Evolutionary conservation across 1,140 invertebrate species (phyloP).

Genomic region (Periplaneta americana): DNA sequence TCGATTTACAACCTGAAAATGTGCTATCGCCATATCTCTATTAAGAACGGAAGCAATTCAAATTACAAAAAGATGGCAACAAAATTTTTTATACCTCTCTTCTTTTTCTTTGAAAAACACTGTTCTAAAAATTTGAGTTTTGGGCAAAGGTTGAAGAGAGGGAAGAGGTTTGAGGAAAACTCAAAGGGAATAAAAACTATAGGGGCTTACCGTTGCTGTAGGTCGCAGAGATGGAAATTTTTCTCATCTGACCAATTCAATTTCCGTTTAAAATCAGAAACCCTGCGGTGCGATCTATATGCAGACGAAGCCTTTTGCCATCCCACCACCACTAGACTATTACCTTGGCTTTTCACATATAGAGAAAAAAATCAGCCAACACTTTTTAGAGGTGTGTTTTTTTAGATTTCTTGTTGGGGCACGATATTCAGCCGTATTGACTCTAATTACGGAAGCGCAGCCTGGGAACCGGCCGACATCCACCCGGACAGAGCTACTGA

Average conservation of each 20-base stretch:
- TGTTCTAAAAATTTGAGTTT: background rate
- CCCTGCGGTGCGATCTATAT: background rate
- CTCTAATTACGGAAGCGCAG: background rate
- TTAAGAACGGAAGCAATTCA: background rate
- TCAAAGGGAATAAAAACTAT: background rate
- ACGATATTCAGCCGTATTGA: background rate
- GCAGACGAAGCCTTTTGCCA: background rate
- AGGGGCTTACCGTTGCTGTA: background rate
- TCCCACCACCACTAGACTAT: background rate
- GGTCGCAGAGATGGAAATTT: background rate
- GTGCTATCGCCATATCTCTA: background rate
- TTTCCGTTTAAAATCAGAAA: background rate
- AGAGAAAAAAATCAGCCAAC: background rate
- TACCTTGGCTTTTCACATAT: background rate
- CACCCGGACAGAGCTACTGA: background rate
- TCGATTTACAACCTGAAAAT: background rate
- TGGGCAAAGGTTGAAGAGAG: background rate
- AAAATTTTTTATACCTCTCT: too few species aligned
- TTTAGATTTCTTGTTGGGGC: background rate
- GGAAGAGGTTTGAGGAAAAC: background rate
- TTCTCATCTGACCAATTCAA: background rate
- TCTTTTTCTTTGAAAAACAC: background rate
- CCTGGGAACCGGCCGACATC: background rate
- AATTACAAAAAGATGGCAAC: background rate
- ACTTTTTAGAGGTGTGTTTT: background rate